Base-by-base conservation (phyloP, 2,888 invertebrate genomes). In the Netelia melanura region DNA sequence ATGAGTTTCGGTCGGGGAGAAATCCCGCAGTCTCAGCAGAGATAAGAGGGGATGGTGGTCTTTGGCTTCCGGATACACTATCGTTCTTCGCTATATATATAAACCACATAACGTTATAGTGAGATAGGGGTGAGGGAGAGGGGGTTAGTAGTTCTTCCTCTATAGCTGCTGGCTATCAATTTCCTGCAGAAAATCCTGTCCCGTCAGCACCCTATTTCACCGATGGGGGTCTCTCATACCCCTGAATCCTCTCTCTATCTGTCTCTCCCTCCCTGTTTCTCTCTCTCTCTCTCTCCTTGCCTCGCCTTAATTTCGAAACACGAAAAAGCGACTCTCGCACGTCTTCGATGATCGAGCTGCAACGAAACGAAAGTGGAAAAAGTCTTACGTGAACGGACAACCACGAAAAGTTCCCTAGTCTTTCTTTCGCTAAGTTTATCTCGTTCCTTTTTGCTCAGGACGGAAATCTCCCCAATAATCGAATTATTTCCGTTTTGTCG, bases 171-270 rank as follows among this genome's bases (percentile, higher is more conserved):
- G 54, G 56, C 30, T 76, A 83, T 83, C 78, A 74, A 78, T 78
- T 78, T 78, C 78, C 67, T 74, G 67, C 61, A 78, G 30, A 78
- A 78, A 83, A 83, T 83, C 54, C 61, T 38, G 77, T 58, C 71
- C 61, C 43, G 65, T 77, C 83, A 78, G 83, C 67, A 62, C 61
- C 62, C 25, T 62, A 72, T 78, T 67, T 67, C 23, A 74, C 58
- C 65, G 23, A 78, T 58, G 67, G 38, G n/a, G 43, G 38, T 67
- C 65, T 62, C 62, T 6, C 30, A 52, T 10, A 30, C 11, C 61
- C 61, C 23, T 44, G 8, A 5, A 25, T 5, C 5, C 30, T 14
- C 56, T 56, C 54, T 54, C 56, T 65, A 17, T 21, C n/a, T 14
- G 10, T 56, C 44, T 54, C 30, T 5, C 30, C 9, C 25, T 25